Evolutionary conservation across 2,113 vertebrate species (phyloP).

Genomic region (Odontophorus gujanensis): DNA sequence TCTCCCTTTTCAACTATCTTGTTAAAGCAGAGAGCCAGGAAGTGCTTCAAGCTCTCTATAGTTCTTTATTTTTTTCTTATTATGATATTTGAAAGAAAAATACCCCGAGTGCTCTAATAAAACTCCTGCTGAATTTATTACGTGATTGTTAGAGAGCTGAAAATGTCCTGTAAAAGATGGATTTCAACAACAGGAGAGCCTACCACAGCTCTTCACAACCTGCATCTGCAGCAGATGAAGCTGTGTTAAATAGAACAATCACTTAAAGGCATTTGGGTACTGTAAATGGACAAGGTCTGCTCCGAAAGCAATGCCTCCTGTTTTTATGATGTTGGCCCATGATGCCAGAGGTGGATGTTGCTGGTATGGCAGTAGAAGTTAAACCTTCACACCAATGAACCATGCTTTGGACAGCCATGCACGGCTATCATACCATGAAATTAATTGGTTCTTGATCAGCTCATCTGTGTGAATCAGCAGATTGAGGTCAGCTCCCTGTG

Average conservation of each 20-base stretch:
- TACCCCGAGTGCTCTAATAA: constrained; percentile 1
- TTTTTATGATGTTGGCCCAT: too few relatives aligned
- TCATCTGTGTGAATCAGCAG: too few relatives aligned
- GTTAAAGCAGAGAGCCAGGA: not conserved
- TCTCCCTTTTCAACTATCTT: not conserved
- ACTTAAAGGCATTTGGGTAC: not conserved
- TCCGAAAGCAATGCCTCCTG: too few relatives aligned
- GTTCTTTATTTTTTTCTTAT: rapidly evolving
- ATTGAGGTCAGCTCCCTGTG: too few relatives aligned
- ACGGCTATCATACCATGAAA: too few relatives aligned
- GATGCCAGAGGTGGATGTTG: too few relatives aligned
- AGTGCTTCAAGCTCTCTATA: not conserved
- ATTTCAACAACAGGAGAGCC: not conserved
- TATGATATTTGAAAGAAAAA: not conserved
- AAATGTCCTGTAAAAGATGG: not conserved
- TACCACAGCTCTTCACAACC: not conserved
- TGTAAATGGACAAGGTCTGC: not conserved
- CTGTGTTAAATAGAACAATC: not conserved
- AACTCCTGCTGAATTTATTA: constrained; percentile 30
- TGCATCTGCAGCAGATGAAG: not conserved
- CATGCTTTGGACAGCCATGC: too few relatives aligned
- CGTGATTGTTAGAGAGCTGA: not conserved
- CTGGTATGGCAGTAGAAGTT: too few relatives aligned
- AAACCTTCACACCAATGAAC: too few relatives aligned
- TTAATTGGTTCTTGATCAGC: too few relatives aligned